A percentile compares a stretch with the other conserved stretches of the same genome.
Conservation (phyloP, 2,888 invertebrate species). For the Mesochorus sp. region DNA sequence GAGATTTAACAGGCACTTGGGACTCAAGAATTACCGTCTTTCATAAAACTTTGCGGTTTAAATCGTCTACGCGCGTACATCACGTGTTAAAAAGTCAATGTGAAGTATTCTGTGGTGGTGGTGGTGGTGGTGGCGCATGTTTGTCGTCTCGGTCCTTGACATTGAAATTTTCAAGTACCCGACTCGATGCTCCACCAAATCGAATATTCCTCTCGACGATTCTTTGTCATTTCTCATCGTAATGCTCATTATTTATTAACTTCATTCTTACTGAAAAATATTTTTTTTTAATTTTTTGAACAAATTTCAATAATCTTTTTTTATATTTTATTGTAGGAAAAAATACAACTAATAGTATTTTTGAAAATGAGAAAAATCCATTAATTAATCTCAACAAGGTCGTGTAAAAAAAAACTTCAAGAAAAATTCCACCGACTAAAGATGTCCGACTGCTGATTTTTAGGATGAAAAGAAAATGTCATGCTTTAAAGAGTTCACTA, state of each 20-base stretch:
- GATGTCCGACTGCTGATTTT: no score
- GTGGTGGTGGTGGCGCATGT: no score
- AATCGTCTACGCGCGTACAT: constrained; percentile 18
- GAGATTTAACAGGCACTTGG: constrained; percentile 44
- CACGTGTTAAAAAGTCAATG: constrained; percentile 36
- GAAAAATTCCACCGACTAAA: no score
- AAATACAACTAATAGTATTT: no score
- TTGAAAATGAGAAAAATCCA: no score
- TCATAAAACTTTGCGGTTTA: constrained; percentile 49
- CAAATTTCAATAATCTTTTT: no score
- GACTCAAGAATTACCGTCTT: constrained; percentile 41
- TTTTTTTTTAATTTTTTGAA: no score
- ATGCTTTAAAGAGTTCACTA: background rate
- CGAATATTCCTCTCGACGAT: background rate
- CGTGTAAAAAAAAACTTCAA: no score
- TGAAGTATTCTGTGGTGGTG: constrained; percentile 9
- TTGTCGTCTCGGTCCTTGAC: background rate
- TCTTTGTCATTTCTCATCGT: background rate
- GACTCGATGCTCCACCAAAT: constrained; percentile 18
- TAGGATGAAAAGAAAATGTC: background rate
- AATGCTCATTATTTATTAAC: background rate
- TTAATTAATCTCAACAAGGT: no score
- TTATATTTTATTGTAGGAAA: no score
- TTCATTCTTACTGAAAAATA: background rate
- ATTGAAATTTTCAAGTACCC: constrained; percentile 8